Conservation (phyloP, 2,797 vertebrate genomes). For the Gallinago stenura region DNA sequence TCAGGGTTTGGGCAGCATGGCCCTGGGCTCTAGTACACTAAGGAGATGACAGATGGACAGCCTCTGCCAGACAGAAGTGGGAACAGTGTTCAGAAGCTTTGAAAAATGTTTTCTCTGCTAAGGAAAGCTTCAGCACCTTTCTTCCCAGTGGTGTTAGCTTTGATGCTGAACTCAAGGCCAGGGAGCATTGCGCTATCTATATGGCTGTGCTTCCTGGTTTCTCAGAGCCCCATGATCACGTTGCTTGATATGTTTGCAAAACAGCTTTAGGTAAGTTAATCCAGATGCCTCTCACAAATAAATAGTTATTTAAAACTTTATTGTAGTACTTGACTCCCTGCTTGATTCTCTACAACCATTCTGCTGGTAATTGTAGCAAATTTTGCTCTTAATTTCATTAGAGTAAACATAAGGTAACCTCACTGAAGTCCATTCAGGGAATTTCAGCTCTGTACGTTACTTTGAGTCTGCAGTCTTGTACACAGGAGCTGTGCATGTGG, state of each 20-base stretch:
- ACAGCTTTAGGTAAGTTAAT: not conserved
- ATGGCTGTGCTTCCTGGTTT: not conserved
- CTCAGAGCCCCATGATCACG: not conserved
- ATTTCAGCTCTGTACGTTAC: not conserved
- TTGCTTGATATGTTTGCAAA: not conserved
- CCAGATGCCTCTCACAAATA: not conserved
- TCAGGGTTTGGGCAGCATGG: not conserved
- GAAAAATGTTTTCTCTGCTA: not conserved
- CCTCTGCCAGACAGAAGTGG: not conserved
- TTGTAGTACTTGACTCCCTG: not conserved
- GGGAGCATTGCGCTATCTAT: accelerated
- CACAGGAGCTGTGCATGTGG: not conserved
- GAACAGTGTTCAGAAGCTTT: not conserved
- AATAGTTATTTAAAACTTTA: not conserved
- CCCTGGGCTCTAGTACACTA: not conserved
- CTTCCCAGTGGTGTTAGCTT: not conserved
- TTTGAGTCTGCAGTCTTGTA: not conserved
- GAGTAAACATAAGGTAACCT: not conserved
- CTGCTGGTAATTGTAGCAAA: not conserved
- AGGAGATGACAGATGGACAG: not conserved
- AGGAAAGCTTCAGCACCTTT: not conserved
- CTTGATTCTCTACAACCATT: not conserved
- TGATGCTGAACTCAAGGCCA: accelerated
- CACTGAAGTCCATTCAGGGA: not conserved
- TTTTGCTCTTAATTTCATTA: not conserved